phyloP scores from a whole-genome alignment of 2,113 vertebrate species.

The Silurus glanis region DNA sequence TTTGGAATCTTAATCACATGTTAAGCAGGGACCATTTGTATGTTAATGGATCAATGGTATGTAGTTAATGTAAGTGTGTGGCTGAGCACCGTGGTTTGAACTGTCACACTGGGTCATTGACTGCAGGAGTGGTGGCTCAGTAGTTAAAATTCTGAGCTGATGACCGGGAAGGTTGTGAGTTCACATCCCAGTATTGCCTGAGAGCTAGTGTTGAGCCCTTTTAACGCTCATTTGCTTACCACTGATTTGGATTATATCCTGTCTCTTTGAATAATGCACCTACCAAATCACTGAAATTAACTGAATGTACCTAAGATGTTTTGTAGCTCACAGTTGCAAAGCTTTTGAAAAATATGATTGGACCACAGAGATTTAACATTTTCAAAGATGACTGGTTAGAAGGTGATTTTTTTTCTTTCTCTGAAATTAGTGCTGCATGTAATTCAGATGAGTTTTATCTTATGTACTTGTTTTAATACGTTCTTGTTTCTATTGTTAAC shows the following conservation, averaged over 20 bases:
- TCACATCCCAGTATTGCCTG: neutral
- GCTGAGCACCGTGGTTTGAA: slow-evolving; percentile 56
- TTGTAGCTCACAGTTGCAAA: neutral
- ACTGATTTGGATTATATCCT: neutral
- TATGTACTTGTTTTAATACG: neutral
- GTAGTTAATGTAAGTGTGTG: slow-evolving; percentile 66
- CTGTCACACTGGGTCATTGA: slow-evolving; percentile 53
- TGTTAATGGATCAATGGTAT: slow-evolving; percentile 75
- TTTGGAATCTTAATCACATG: slow-evolving; percentile 68
- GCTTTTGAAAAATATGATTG: neutral
- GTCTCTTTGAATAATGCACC: neutral
- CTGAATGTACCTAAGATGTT: neutral
- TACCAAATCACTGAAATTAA: neutral
- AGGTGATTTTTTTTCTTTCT: neutral
- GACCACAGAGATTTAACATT: neutral
- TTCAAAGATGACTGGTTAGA: neutral
- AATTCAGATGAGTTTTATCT: neutral
- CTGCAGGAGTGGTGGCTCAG: slow-evolving; percentile 28
- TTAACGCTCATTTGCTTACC: neutral
- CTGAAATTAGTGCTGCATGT: neutral
- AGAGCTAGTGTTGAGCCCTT: neutral
- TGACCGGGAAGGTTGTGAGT: slow-evolving; percentile 10
- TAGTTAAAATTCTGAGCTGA: slow-evolving; percentile 2
- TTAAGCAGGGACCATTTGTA: slow-evolving; percentile 75
- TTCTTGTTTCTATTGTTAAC: neutral